Conservation (phyloP, 2,113 vertebrate species). For the Physeter macrocephalus region DNA sequence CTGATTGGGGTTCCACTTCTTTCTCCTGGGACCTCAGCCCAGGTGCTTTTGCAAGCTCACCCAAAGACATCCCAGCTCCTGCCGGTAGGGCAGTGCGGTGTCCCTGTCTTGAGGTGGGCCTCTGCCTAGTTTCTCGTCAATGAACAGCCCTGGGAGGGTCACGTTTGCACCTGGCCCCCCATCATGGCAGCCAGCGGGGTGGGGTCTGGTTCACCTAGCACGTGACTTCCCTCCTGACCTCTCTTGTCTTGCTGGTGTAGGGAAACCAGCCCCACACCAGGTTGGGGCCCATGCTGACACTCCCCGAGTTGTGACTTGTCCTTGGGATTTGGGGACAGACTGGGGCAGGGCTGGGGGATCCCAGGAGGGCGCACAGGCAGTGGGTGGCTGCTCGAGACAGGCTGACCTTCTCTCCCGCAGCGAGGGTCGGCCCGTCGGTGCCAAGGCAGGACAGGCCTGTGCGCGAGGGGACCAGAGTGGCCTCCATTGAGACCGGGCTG, state of each 20-base stretch:
- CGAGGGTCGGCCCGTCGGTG: conserved; percentile 94
- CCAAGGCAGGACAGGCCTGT: conserved; percentile 95
- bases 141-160: background rate
- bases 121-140: accelerated
- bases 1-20: background rate
- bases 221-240: accelerated
- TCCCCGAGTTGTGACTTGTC: background rate
- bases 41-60: background rate
- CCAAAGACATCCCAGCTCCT: background rate
- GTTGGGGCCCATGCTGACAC: background rate
- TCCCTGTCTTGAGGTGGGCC: accelerated
- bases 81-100: background rate
- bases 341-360: background rate
- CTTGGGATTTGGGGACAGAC: background rate
- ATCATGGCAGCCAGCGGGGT: background rate
- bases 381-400: background rate
- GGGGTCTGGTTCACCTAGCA: background rate
- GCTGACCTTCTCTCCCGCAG: conserved; percentile 77
- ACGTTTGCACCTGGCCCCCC: background rate
- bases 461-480: conserved; percentile 95
- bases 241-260: background rate
- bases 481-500: conserved; percentile 97
- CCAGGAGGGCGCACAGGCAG: accelerated
- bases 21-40: background rate
- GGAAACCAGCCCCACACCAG: background rate